These are phyloP conservation scores for Ardeotis arabs DNA, from an alignment of 2,113 vertebrate species.

Conservation along the genomic window DNA sequence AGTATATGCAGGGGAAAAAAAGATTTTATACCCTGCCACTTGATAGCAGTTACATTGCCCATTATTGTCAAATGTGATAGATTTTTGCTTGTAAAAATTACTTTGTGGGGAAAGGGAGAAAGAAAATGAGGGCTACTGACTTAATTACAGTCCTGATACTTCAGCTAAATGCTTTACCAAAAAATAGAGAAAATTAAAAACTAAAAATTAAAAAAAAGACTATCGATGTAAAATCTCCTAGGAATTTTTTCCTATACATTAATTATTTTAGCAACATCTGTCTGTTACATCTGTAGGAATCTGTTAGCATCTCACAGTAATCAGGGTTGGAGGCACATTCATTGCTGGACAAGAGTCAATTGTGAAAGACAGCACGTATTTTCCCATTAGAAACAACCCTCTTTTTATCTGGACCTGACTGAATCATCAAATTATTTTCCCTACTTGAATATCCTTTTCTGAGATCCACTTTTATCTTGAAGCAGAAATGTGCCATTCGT, in stretches of 20 bases:
- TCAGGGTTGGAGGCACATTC: background rate
- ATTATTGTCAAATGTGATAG: background rate
- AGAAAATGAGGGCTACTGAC: background rate
- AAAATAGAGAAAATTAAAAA: background rate
- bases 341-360: background rate
- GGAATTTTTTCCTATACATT: background rate
- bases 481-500: background rate
- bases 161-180: background rate
- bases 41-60: background rate
- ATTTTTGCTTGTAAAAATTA: background rate
- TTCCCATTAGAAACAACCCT: background rate
- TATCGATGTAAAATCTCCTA: background rate
- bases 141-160: background rate
- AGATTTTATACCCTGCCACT: background rate
- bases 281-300: background rate
- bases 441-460: background rate
- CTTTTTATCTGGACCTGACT: background rate
- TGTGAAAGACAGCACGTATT: background rate
- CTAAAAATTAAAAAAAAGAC: background rate
- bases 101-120: accelerated
- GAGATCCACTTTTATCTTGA: background rate
- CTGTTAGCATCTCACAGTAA: background rate
- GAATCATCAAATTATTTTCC: background rate
- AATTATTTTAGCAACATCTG: background rate
- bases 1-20: background rate